Conservation (phyloP, 2,113 vertebrate species). For the Anoura caudifer region DNA sequence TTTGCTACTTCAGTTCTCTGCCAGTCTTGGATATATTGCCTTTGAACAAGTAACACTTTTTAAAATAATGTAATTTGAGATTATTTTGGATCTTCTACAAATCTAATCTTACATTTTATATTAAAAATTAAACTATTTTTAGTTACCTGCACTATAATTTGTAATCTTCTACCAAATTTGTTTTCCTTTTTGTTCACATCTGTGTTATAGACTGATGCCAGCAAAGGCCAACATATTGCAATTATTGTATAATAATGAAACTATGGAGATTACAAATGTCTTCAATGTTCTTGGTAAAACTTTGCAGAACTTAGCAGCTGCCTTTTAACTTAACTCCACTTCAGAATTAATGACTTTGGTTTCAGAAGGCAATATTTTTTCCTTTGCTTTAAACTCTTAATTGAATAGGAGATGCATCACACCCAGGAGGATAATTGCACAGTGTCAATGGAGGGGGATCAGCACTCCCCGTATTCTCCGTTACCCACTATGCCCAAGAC, state of each 20-base stretch:
- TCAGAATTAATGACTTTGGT: neutral
- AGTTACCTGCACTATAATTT: neutral
- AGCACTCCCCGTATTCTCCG: neutral
- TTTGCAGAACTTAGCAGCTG: neutral
- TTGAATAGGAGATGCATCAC: neutral
- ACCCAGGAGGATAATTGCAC: neutral
- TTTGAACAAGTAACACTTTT: neutral
- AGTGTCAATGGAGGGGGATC: neutral
- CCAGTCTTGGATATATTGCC: neutral
- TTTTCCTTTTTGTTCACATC: neutral
- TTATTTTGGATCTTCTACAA: constrained; percentile 1
- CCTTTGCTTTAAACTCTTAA: neutral
- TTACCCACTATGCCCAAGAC: neutral
- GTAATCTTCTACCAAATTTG: neutral
- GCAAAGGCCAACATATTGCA: neutral
- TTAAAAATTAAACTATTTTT: neutral
- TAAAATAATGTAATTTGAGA: neutral
- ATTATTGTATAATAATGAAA: neutral
- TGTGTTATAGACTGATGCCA: neutral
- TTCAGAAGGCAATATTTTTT: neutral
- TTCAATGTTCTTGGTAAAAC: neutral
- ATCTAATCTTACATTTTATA: neutral
- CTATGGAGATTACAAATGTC: neutral
- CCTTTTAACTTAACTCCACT: neutral
- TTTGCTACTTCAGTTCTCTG: neutral